Base-by-base conservation (phyloP, 2,888 invertebrate genomes). In the Leucoma salicis region DNA sequence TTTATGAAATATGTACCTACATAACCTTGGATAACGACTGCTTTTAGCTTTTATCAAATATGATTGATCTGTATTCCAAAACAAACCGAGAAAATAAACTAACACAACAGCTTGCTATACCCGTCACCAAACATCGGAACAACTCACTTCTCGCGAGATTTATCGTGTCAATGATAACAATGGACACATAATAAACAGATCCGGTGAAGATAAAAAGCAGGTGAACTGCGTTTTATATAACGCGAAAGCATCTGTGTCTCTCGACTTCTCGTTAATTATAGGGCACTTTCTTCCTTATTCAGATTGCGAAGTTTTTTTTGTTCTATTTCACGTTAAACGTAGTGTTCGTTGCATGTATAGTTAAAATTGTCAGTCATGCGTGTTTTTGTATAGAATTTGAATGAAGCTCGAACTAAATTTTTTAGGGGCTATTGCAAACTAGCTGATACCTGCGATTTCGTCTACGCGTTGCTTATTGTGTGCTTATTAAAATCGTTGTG, bases 191-290 rank as follows among this genome's bases (percentile, higher is more conserved):
- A 18, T 44, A 44, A 39, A 49, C 48, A 49, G 68, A 76, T 78
- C 78, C 78, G 72, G 55, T 40, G 68, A 55, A 63, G 68, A 72
- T 36, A 68, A 67, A 66, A 75, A 78, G 61, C 78, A 74, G 82
- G 82, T 82, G 80, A 83, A 57, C 82, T 48, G 72, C 77, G 83
- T 83, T 44, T 82, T 85, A 62, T 63, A 46, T 60, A 67, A 66
- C 59, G 52, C 58, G 72, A 71, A 78, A 77, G 78, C 75, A 83
- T 82, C 80, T 77, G 66, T 78, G 77, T 61, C 32, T 40, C 66
- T 72, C 49, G 68, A 63, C 72, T 66, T n/a, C 60, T 58, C 45
- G 66, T 63, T 82, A 84, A 84, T 85, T 82, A 79, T 69, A 81
- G 77, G 78, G 75, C 75, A 68, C 61, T 69, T 63, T 64, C 70